A percentile compares a stretch with the other conserved stretches of the same genome.
These are phyloP conservation scores for Muricea muricata DNA, from an alignment of 92 coral and sea anemone genomes.

Conservation along the genomic window DNA sequence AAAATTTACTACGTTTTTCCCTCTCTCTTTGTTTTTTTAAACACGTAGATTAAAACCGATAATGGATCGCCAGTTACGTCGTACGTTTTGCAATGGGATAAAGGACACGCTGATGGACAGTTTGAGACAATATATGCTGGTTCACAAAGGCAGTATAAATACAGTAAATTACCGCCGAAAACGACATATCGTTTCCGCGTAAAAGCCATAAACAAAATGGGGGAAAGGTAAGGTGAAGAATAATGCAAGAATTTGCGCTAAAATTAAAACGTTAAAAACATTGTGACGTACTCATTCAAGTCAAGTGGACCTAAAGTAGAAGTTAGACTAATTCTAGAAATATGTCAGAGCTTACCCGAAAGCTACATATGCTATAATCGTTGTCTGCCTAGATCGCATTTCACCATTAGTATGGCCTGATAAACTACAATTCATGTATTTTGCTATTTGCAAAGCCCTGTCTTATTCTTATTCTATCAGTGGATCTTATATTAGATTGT, in stretches of 20 bases:
- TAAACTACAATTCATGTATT: too few species aligned
- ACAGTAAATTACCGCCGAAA: conserved; percentile 86
- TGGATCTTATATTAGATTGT: too few species aligned
- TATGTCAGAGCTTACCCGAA: too few species aligned
- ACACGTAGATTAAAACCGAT: conserved; percentile 74
- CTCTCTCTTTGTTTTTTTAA: background rate
- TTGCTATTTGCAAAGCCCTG: too few species aligned
- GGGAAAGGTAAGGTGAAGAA: conserved; percentile 70
- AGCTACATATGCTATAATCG: too few species aligned
- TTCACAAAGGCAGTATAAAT: conserved; percentile 75
- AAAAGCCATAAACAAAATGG: conserved; percentile 85
- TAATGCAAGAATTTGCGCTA: background rate
- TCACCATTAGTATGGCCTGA: too few species aligned
- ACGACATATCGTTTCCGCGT: conserved; percentile 87
- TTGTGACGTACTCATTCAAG: too few species aligned
- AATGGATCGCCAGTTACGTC: conserved; percentile 88
- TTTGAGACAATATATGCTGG: conserved; percentile 75
- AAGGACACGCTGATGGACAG: conserved; percentile 75
- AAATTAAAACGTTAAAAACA: background rate
- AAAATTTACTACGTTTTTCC: background rate
- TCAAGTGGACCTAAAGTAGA: too few species aligned
- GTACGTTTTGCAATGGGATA: conserved; percentile 86
- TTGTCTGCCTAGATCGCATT: too few species aligned
- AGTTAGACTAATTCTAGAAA: too few species aligned
- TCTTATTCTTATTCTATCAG: too few species aligned